Percentiles rank a stretch among this genome's conserved stretches.
Evolutionary conservation across 2,888 invertebrate species (phyloP).

Genomic region (Brachylomia viminalis): DNA sequence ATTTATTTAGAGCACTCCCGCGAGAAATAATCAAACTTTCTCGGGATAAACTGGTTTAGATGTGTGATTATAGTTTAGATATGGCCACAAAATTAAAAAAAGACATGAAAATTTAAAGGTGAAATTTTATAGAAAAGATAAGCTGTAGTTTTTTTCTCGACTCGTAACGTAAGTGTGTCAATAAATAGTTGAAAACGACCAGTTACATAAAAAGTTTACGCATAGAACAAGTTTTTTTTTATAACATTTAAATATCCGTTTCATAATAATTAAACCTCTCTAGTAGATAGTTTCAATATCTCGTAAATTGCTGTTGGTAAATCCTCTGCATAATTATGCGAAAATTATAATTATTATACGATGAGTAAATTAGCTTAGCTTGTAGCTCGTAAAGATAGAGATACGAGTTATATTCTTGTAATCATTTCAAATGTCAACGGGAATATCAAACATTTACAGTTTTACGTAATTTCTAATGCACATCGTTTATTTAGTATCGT

Average conservation of each 20-base stretch:
- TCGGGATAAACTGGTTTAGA: too few relatives aligned
- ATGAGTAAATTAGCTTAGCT: background rate
- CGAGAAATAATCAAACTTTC: too few relatives aligned
- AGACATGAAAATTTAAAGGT: too few relatives aligned
- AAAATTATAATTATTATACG: conserved; percentile 50
- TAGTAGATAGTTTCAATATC: conserved; percentile 6
- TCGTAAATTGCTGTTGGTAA: background rate
- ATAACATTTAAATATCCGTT: background rate
- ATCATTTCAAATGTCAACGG: conserved; percentile 53
- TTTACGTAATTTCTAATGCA: background rate
- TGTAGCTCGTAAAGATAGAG: conserved; percentile 25
- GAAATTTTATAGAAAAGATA: too few relatives aligned
- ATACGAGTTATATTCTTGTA: conserved; percentile 10
- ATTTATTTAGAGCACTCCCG: too few relatives aligned
- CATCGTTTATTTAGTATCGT: too few relatives aligned
- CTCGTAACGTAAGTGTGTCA: background rate
- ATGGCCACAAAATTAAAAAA: too few relatives aligned
- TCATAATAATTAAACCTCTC: background rate
- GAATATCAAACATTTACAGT: conserved; percentile 24
- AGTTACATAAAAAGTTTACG: background rate
- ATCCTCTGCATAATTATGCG: conserved; percentile 40
- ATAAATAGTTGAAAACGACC: conserved; percentile 1
- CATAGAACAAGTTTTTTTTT: background rate
- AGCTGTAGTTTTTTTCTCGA: too few relatives aligned
- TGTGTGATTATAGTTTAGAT: too few relatives aligned